These are phyloP conservation scores for Onthophagus taurus DNA, from an alignment of 1,140 invertebrate species.

Conservation along the genomic window DNA sequence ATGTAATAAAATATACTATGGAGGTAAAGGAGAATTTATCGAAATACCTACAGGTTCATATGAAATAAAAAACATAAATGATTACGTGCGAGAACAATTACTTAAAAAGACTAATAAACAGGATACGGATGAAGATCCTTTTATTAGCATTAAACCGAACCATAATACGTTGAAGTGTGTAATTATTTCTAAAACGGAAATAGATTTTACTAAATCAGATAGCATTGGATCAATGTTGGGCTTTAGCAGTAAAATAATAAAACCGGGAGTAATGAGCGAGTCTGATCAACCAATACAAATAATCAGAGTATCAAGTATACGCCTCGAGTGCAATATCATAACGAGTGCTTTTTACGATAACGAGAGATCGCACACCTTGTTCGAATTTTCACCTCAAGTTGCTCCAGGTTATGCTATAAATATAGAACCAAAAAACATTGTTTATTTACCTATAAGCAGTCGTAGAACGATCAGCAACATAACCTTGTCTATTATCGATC, in stretches of 20 bases:
- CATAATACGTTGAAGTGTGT: background rate
- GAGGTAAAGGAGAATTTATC: slow-evolving; percentile 26
- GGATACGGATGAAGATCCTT: too few species aligned
- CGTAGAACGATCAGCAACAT: slow-evolving; percentile 13
- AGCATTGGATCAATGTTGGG: slow-evolving; percentile 5
- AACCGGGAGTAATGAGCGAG: background rate
- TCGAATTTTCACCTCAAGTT: slow-evolving; percentile 17
- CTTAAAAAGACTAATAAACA: background rate
- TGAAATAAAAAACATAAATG: slow-evolving; percentile 31
- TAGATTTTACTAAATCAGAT: slow-evolving; percentile 3
- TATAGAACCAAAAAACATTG: slow-evolving; percentile 15
- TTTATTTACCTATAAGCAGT: slow-evolving; percentile 16
- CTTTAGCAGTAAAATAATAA: background rate
- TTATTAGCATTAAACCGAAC: slow-evolving; percentile 9
- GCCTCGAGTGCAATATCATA: slow-evolving; percentile 20
- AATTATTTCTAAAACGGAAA: background rate
- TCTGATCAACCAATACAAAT: slow-evolving; percentile 4
- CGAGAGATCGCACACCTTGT: slow-evolving; percentile 17
- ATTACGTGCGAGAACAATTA: slow-evolving; percentile 11
- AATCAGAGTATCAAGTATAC: slow-evolving; percentile 17
- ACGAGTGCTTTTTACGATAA: slow-evolving; percentile 15
- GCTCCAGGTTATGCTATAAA: slow-evolving; percentile 15
- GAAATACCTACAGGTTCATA: slow-evolving; percentile 32
- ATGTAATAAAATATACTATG: slow-evolving; percentile 34
- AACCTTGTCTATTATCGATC: slow-evolving; percentile 17